Evolutionary conservation across 1,140 invertebrate genomes (phyloP).

Genomic region (Heliconius nattereri): DNA sequence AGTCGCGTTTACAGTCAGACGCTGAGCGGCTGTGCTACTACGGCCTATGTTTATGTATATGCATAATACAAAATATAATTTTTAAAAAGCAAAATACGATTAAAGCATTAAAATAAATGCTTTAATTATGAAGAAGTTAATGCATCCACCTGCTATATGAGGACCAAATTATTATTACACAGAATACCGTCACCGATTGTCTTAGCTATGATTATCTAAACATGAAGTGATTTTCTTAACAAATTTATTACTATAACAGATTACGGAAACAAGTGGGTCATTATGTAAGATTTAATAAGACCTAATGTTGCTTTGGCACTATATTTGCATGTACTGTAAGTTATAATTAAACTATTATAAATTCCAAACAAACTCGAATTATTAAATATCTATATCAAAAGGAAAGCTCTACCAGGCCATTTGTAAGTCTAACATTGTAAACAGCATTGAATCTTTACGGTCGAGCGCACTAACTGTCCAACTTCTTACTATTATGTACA

Average conservation of each 20-base stretch:
- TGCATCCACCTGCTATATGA: background rate
- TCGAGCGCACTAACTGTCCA: slow-evolving; percentile 9
- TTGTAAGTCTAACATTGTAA: slow-evolving; percentile 19
- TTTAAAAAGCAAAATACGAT: background rate
- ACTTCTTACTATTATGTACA: slow-evolving; percentile 5
- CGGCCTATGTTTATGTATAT: no score
- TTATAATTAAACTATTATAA: no score
- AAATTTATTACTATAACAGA: background rate
- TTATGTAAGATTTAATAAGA: background rate
- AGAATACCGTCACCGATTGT: background rate
- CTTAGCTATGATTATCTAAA: background rate
- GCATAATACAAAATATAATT: background rate
- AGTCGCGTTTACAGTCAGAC: no score
- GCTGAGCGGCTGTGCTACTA: no score
- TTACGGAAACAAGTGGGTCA: background rate
- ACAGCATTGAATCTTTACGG: slow-evolving; percentile 13
- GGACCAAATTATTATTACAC: background rate
- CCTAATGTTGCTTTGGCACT: background rate
- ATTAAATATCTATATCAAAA: slow-evolving; percentile 5
- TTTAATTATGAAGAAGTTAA: background rate
- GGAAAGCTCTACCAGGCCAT: background rate
- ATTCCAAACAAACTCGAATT: no score
- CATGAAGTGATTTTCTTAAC: background rate
- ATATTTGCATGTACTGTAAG: no score
- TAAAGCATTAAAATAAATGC: background rate